A percentile compares a stretch with the other conserved stretches of the same genome.
Evolutionary conservation across 2,888 invertebrate species (phyloP).

Genomic region (Apoderus coryli): DNA sequence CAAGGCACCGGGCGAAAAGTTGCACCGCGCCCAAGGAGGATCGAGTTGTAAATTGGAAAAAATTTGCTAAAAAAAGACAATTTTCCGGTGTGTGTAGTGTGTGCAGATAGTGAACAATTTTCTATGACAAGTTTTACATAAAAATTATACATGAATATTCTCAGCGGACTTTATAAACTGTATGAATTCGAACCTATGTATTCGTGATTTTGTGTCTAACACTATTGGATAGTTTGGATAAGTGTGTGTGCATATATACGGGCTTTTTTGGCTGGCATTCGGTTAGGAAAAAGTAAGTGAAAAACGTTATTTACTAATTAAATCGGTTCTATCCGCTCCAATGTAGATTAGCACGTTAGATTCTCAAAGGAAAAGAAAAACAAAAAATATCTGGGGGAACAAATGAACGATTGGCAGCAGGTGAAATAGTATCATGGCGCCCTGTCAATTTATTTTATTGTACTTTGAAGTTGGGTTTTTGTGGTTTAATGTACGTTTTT

Average conservation of each 20-base stretch:
- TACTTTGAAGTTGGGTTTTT: slow-evolving; percentile 11
- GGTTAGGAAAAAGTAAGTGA: no score
- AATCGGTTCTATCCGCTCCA: no score
- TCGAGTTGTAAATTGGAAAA: no score
- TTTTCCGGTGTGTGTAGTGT: no score
- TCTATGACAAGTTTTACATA: no score
- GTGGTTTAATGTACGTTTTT: slow-evolving; percentile 5
- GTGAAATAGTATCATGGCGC: slow-evolving; percentile 30
- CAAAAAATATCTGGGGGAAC: slow-evolving; percentile 10
- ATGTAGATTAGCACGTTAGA: no score
- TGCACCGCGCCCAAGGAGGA: slow-evolving; percentile 30
- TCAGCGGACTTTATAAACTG: slow-evolving; percentile 28
- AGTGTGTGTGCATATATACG: no score
- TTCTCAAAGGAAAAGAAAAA: slow-evolving; percentile 1
- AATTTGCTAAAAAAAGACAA: no score
- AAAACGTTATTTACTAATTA: no score
- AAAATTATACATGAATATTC: slow-evolving; percentile 28
- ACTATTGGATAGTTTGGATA: slow-evolving; percentile 28
- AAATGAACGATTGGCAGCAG: slow-evolving; percentile 21
- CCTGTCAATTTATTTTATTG: slow-evolving; percentile 26
- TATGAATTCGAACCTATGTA: slow-evolving; percentile 31
- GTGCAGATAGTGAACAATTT: no score
- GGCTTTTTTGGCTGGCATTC: no score
- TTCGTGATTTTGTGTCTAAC: slow-evolving; percentile 30
- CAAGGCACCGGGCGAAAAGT: slow-evolving; percentile 22